Conservation (phyloP, 2,888 invertebrate genomes). For the Melikaiella ostensackeni region DNA sequence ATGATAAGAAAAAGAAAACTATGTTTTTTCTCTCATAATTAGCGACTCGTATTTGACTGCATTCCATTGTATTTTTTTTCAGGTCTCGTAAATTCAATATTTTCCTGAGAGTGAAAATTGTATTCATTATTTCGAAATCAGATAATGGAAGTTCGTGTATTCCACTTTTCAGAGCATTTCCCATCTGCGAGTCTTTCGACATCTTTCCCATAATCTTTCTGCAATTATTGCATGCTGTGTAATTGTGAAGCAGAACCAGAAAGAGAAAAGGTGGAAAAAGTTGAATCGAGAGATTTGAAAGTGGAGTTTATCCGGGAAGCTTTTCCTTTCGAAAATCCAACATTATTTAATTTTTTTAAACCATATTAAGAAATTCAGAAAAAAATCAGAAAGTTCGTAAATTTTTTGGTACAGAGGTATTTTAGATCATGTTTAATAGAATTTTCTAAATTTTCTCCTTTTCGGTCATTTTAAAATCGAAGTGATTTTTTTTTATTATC, state of each 20-base stretch:
- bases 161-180: slow-evolving; percentile 25
- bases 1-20: background rate
- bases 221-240: background rate
- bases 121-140: slow-evolving; percentile 19
- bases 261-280: background rate
- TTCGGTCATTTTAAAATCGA: background rate
- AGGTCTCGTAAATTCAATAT: background rate
- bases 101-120: background rate
- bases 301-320: background rate
- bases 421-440: background rate
- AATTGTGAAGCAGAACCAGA: background rate
- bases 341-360: background rate
- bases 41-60: background rate
- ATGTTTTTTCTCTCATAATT: background rate
- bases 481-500: background rate
- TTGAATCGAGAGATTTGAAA: background rate
- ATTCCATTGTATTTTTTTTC: background rate
- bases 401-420: too few relatives aligned
- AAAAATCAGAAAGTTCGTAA: background rate
- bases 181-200: slow-evolving; percentile 23
- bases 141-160: background rate
- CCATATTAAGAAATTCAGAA: background rate
- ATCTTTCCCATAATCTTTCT: slow-evolving; percentile 20
- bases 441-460: background rate
- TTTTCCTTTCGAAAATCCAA: background rate